Conservation (phyloP, 2,113 vertebrate species). For the Ornithorhynchus anatinus region DNA sequence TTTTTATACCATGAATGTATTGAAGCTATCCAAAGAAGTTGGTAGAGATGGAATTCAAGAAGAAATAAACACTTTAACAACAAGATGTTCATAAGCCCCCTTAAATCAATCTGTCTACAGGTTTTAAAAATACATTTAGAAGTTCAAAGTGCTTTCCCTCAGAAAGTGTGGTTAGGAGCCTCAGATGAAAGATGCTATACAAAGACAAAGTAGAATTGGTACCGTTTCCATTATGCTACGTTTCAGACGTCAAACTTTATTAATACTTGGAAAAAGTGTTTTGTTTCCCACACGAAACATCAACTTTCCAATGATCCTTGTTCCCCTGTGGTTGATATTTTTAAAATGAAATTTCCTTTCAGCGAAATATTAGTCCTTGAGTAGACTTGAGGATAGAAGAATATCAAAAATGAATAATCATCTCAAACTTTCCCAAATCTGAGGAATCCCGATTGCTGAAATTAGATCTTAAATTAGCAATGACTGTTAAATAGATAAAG, state of each 20-base stretch:
- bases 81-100: neutral
- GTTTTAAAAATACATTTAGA: constrained; percentile 8
- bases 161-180: neutral
- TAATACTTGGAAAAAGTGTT: neutral
- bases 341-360: constrained; percentile 25
- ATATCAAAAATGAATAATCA: neutral
- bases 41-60: constrained; percentile 30
- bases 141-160: constrained; percentile 27
- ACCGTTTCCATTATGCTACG: constrained; percentile 12
- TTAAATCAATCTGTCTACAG: constrained; percentile 18
- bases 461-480: neutral
- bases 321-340: neutral
- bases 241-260: neutral
- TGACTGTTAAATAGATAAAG: neutral
- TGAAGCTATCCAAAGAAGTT: constrained; percentile 10
- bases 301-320: constrained; percentile 1
- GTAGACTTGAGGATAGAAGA: neutral
- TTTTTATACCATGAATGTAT: constrained; percentile 1
- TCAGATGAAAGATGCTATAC: neutral
- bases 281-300: no score
- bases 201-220: neutral
- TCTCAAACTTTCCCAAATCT: neutral
- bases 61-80: constrained; percentile 31
- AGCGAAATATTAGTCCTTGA: neutral
- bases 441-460: neutral